A percentile compares a stretch with the other conserved stretches of the same genome.
Conservation (phyloP, 2,113 vertebrate genomes). For the Nyctibius bracteatus region DNA sequence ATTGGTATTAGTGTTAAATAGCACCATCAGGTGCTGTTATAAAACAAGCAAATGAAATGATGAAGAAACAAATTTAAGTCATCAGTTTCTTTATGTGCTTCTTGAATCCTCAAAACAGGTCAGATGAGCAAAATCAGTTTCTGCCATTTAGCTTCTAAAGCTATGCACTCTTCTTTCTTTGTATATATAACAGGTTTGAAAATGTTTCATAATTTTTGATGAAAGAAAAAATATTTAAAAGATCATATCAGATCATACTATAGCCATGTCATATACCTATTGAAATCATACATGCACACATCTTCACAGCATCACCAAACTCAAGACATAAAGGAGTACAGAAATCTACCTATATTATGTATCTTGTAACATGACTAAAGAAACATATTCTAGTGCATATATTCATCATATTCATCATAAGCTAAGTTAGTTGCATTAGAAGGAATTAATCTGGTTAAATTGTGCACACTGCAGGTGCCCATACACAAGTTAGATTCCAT, state of each 20-base stretch:
- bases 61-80: background rate
- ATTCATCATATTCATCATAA: background rate
- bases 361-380: background rate
- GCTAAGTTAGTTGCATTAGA: background rate
- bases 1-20: background rate
- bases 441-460: background rate
- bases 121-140: background rate
- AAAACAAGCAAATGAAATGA: background rate
- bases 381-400: background rate
- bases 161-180: background rate
- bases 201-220: background rate
- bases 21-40: background rate
- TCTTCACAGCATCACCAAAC: background rate
- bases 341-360: background rate
- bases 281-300: background rate
- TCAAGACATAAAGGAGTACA: background rate
- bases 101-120: background rate
- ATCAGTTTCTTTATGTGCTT: background rate
- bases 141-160: background rate
- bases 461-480: background rate
- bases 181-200: background rate
- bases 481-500: background rate
- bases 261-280: background rate
- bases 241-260: background rate
- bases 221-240: background rate